phyloP scores from a whole-genome alignment of 2,797 vertebrate species.

The Scomberomorus guttatus region DNA sequence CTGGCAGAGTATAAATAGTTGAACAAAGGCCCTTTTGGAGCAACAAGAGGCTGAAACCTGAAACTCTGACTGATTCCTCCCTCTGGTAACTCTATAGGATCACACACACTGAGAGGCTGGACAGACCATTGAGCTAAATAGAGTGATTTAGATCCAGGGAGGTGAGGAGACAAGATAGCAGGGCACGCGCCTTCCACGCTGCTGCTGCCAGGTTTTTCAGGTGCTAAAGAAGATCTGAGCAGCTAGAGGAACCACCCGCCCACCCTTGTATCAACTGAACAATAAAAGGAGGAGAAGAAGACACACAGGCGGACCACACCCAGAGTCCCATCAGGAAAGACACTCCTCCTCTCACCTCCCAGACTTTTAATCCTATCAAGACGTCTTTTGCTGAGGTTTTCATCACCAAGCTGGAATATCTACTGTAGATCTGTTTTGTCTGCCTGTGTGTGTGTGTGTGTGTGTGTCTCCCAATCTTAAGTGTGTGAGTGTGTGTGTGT shows the following conservation, averaged over 20 bases:
- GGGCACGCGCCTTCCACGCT: background rate
- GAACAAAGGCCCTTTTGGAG: slow-evolving; percentile 69
- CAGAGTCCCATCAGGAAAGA: slow-evolving; percentile 36
- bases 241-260: slow-evolving; percentile 35
- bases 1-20: slow-evolving; percentile 66
- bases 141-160: slow-evolving; percentile 12
- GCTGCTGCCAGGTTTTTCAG: slow-evolving; percentile 18
- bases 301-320: slow-evolving; percentile 39
- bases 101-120: slow-evolving; percentile 15
- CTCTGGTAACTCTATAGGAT: slow-evolving; percentile 62
- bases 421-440: slow-evolving; percentile 36
- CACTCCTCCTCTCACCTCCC: slow-evolving; percentile 23
- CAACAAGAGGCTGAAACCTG: slow-evolving; percentile 66
- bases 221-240: slow-evolving; percentile 35
- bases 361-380: slow-evolving; percentile 14
- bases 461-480: slow-evolving; percentile 34
- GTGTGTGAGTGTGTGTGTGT: slow-evolving; percentile 44
- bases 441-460: too few relatives aligned
- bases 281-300: slow-evolving; percentile 20
- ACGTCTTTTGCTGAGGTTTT: slow-evolving; percentile 19
- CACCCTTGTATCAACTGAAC: slow-evolving; percentile 12
- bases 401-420: slow-evolving; percentile 29
- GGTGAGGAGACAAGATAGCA: background rate
- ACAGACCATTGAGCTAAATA: background rate
- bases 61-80: slow-evolving; percentile 58